Evolutionary conservation across 1,140 invertebrate species (phyloP).

Genomic region (Portunus trituberculatus): DNA sequence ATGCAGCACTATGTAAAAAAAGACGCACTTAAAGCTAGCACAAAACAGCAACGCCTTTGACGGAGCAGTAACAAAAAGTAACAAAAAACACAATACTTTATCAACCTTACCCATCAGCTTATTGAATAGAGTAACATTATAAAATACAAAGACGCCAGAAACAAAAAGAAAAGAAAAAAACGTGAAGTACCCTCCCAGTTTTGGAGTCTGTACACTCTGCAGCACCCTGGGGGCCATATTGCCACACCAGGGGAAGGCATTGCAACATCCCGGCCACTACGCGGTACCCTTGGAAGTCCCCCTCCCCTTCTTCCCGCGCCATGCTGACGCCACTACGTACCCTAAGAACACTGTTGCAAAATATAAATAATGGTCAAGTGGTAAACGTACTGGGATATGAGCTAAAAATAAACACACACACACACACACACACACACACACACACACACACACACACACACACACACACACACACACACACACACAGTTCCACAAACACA

Average conservation of each 20-base stretch:
- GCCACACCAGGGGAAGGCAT: constrained; percentile 6
- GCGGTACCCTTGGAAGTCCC: not conserved
- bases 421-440: constrained; percentile 28
- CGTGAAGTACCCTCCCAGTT: too few relatives aligned
- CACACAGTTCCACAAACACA: not conserved
- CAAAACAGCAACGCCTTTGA: not conserved
- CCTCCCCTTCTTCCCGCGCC: constrained; percentile 2
- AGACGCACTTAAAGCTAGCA: not conserved
- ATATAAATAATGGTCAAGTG: constrained; percentile 4
- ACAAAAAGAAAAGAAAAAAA: too few relatives aligned
- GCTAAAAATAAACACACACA: not conserved
- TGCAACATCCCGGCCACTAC: not conserved
- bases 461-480: constrained; percentile 32
- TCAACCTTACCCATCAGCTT: not conserved
- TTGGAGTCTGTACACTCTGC: not conserved
- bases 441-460: constrained; percentile 30
- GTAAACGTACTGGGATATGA: not conserved
- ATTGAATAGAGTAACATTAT: too few relatives aligned
- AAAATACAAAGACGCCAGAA: not conserved
- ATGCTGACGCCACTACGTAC: not conserved
- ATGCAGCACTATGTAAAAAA: not conserved
- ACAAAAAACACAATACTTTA: not conserved
- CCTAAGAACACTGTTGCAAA: constrained; percentile 8
- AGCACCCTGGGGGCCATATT: constrained; percentile 17
- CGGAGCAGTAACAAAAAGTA: not conserved